A percentile compares a stretch with the other conserved stretches of the same genome.
These are phyloP conservation scores for Rhizoglyphus robini DNA, from an alignment of 1,140 invertebrate genomes.

Conservation along the genomic window DNA sequence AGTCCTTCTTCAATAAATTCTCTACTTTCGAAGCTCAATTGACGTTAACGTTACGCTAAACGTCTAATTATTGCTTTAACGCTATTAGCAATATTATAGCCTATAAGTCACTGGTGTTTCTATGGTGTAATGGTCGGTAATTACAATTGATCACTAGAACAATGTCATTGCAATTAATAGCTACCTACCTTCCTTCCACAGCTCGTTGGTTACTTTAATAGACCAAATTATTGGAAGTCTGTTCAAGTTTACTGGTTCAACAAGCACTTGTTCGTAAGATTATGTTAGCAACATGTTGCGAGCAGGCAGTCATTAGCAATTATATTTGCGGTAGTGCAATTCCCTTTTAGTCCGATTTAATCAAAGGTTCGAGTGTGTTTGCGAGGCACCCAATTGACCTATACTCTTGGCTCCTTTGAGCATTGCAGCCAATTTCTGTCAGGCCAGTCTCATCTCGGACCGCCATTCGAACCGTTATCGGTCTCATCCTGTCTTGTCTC, in stretches of 20 bases:
- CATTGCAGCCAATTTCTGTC: background rate
- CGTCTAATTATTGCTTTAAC: too few species aligned
- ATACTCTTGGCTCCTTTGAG: background rate
- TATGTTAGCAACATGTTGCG: background rate
- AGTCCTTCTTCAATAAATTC: too few species aligned
- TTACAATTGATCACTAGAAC: background rate
- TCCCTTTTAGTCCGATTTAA: background rate
- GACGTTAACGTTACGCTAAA: too few species aligned
- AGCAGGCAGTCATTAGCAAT: background rate
- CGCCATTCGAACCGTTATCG: slow-evolving; percentile 2
- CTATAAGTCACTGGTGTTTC: background rate
- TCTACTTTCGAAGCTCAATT: too few species aligned
- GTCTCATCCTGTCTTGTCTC: background rate
- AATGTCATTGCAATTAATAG: background rate
- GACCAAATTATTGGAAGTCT: background rate
- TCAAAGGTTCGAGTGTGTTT: background rate
- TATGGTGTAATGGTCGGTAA: background rate
- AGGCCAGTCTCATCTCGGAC: background rate
- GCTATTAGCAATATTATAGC: too few species aligned
- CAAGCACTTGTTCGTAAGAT: background rate
- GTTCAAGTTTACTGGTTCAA: background rate
- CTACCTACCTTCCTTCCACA: background rate
- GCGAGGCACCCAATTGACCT: background rate
- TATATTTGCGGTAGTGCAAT: background rate
- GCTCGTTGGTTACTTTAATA: background rate